phyloP scores from a whole-genome alignment of 2,113 vertebrate species.

The Muntiacus muntjak region DNA sequence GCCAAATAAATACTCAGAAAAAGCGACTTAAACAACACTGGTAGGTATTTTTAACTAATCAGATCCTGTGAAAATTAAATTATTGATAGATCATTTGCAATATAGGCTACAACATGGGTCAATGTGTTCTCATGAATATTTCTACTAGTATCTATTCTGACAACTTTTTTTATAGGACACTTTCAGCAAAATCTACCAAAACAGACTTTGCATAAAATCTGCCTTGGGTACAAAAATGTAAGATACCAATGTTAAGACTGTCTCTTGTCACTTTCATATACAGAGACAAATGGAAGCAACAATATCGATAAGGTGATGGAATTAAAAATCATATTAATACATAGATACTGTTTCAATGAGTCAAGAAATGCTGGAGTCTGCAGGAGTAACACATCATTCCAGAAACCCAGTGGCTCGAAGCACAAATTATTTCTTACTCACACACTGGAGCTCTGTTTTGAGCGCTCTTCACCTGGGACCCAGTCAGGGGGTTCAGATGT shows the following conservation, averaged over 20 bases:
- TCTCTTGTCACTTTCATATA: neutral
- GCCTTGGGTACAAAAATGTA: neutral
- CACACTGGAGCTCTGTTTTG: neutral
- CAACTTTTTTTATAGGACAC: neutral
- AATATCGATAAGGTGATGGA: neutral
- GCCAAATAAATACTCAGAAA: neutral
- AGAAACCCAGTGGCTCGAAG: neutral
- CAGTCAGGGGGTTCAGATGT: fast-evolving
- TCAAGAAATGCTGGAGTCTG: neutral
- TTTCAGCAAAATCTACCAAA: neutral
- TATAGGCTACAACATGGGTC: neutral
- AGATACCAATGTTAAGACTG: neutral
- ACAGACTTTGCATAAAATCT: neutral
- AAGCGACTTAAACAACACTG: neutral
- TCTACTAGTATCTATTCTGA: neutral
- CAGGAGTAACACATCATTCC: no score
- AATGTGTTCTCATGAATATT: neutral
- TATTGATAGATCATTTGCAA: neutral
- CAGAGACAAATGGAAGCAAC: neutral
- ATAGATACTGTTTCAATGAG: neutral
- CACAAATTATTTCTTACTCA: neutral
- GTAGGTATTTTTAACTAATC: neutral
- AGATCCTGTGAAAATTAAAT: neutral
- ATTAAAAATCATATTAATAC: neutral
- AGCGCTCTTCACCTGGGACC: neutral